phyloP scores from a whole-genome alignment of 2,113 vertebrate species.

The Pseudolaguvia tuberculata region DNA sequence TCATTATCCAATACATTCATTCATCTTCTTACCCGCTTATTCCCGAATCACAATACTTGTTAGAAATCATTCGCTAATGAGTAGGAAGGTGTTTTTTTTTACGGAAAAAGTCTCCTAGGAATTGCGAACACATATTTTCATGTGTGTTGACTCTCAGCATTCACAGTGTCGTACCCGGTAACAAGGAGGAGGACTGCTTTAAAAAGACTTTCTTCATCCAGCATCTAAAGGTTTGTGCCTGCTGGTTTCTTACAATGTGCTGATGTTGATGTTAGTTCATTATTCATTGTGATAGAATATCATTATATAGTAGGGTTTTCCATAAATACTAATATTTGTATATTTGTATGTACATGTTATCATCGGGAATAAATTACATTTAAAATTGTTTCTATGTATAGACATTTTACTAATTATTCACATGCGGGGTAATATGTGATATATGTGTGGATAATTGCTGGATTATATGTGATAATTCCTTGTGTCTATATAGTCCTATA shows the following conservation, averaged over 20 bases:
- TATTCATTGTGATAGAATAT: no score
- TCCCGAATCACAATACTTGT: conserved; percentile 23
- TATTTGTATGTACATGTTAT: not conserved
- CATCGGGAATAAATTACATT: not conserved
- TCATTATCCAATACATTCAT: not conserved
- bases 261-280: not conserved
- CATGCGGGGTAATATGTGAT: not conserved
- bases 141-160: conserved; percentile 53
- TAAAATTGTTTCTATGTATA: not conserved
- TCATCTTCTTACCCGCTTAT: no score
- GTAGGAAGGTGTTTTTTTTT: conserved; percentile 58
- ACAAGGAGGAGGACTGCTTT: conserved; percentile 12
- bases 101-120: conserved; percentile 59
- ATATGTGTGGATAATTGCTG: no score
- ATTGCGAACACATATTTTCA: conserved; percentile 62
- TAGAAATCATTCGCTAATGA: conserved; percentile 63
- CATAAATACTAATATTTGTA: not conserved
- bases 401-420: not conserved
- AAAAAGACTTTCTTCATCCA: not conserved
- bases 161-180: conserved; percentile 49
- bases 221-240: conserved; percentile 53
- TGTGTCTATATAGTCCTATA: not conserved
- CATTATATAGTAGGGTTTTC: no score
- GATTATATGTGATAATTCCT: not conserved
- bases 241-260: not conserved